These are phyloP conservation scores for Iguana delicatissima DNA, from an alignment of 2,797 vertebrate genomes.

Conservation along the genomic window DNA sequence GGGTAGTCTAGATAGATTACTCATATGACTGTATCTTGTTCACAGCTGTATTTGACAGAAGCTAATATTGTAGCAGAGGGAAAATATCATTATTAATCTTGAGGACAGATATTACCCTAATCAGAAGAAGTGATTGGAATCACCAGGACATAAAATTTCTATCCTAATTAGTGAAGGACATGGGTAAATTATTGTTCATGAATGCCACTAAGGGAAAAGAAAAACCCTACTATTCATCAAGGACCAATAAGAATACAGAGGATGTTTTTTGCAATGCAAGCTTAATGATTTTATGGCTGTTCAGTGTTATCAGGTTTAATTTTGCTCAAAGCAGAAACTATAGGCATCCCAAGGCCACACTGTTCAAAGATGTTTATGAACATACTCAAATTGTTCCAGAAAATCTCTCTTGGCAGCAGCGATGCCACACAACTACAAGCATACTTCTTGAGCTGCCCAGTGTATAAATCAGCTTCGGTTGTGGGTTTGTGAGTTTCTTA, in stretches of 20 bases:
- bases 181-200: conserved; percentile 38
- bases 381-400: background rate
- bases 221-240: background rate
- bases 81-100: conserved; percentile 58
- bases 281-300: conserved; percentile 11
- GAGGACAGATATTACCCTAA: conserved; percentile 68
- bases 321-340: background rate
- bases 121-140: conserved; percentile 58
- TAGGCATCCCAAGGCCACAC: background rate
- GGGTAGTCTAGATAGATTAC: conserved; percentile 43
- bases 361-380: background rate
- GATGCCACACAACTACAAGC: background rate
- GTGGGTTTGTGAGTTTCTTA: background rate
- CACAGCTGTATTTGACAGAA: conserved; percentile 56
- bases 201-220: conserved; percentile 3
- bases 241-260: background rate
- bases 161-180: conserved; percentile 39
- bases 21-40: conserved; percentile 57
- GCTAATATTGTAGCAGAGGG: conserved; percentile 57
- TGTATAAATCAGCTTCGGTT: background rate
- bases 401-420: background rate
- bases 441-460: background rate
- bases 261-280: background rate
- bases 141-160: conserved; percentile 54
- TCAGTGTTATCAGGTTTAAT: conserved; percentile 7